Percentiles rank a stretch among this genome's conserved stretches.
These are phyloP conservation scores for Python bivittatus DNA, from an alignment of 2,113 vertebrate species.

Conservation along the genomic window DNA sequence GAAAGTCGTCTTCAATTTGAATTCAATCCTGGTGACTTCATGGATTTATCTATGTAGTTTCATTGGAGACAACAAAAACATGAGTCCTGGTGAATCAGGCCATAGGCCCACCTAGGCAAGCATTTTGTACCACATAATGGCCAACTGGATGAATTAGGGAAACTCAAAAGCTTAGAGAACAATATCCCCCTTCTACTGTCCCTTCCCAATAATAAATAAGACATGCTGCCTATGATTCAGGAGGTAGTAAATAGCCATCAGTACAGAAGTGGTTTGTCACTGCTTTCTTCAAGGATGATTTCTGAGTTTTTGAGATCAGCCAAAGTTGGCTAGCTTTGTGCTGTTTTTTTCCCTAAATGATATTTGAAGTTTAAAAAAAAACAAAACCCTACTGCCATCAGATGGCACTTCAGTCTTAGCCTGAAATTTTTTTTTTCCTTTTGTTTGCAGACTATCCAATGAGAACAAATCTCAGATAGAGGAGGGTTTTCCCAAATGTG, in stretches of 20 bases:
- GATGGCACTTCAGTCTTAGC: conserved; percentile 25
- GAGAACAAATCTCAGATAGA: background rate
- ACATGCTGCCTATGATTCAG: background rate
- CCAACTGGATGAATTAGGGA: background rate
- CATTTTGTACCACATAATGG: background rate
- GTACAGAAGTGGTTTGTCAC: background rate
- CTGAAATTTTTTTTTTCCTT: background rate
- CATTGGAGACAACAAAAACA: background rate
- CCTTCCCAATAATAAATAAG: background rate
- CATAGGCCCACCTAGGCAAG: background rate
- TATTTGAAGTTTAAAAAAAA: background rate
- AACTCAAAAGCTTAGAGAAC: background rate
- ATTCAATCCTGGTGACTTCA: background rate
- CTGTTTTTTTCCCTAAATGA: background rate
- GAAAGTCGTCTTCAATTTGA: background rate
- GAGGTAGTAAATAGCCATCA: background rate
- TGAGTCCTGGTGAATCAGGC: background rate
- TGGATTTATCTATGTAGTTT: background rate
- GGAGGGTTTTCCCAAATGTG: background rate
- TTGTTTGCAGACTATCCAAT: background rate
- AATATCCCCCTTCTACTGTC: background rate
- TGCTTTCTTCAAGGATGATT: background rate
- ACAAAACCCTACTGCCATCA: background rate
- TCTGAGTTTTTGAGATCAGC: background rate
- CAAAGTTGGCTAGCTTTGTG: background rate